Percentiles rank a stretch among this genome's conserved stretches.
phyloP scores from a whole-genome alignment of 2,797 vertebrate genomes.

The Arnoldichthys spilopterus region DNA sequence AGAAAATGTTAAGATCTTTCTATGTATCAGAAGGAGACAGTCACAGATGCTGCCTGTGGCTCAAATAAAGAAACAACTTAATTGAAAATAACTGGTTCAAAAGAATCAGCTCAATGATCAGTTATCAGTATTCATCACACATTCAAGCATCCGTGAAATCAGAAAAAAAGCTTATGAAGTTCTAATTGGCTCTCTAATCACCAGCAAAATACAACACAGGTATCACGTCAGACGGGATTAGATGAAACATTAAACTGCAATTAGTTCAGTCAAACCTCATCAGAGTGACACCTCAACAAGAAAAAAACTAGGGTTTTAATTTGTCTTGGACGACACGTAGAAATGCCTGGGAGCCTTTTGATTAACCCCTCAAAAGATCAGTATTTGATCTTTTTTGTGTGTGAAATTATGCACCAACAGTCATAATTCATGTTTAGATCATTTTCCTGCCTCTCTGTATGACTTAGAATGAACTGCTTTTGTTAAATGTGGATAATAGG shows the following conservation, averaged over 20 bases:
- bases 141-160: slow-evolving; percentile 17
- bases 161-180: slow-evolving; percentile 11
- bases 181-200: slow-evolving; percentile 37
- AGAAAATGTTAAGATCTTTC: no score
- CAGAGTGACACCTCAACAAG: not conserved
- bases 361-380: not conserved
- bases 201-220: slow-evolving; percentile 23
- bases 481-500: no score
- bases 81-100: not conserved
- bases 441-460: no score
- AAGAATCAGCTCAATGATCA: not conserved
- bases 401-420: no score
- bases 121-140: not conserved
- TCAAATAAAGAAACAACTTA: not conserved
- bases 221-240: not conserved
- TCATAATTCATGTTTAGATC: no score
- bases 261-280: not conserved
- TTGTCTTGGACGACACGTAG: not conserved
- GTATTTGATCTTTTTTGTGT: not conserved
- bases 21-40: no score
- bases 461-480: no score
- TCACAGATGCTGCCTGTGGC: no score
- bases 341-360: not conserved
- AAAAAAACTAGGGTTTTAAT: not conserved
- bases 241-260: slow-evolving; percentile 5